phyloP scores from a whole-genome alignment of 2,888 invertebrate genomes.

The Tetragonula carbonaria region DNA sequence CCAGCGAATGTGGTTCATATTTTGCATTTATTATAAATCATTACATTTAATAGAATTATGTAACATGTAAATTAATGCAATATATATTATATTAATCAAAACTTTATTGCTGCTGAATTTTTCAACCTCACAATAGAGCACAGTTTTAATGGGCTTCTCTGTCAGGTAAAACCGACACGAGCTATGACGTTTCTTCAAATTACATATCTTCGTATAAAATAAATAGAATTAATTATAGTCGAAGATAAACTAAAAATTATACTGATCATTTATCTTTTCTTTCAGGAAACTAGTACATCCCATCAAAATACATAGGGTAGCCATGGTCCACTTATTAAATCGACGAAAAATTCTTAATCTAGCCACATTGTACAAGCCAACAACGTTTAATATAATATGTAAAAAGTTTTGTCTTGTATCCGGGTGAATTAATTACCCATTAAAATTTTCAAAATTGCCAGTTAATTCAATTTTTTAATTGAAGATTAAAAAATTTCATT shows the following conservation, averaged over 20 bases:
- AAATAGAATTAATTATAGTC: slow-evolving; percentile 32
- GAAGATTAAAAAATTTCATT: slow-evolving; percentile 3
- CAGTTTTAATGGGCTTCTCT: slow-evolving; percentile 43
- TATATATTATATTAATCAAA: slow-evolving; percentile 61
- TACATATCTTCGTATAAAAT: slow-evolving; percentile 37
- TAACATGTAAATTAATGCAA: slow-evolving; percentile 58
- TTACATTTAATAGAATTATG: slow-evolving; percentile 44
- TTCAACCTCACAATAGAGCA: slow-evolving; percentile 50
- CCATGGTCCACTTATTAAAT: slow-evolving; percentile 55
- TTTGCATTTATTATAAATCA: slow-evolving; percentile 59
- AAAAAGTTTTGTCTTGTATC: slow-evolving; percentile 56
- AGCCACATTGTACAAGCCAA: slow-evolving; percentile 27
- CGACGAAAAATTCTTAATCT: slow-evolving; percentile 48
- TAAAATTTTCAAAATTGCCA: slow-evolving; percentile 27
- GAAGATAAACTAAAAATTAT: slow-evolving; percentile 32
- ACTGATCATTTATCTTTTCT: slow-evolving; percentile 60
- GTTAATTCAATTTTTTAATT: slow-evolving; percentile 15
- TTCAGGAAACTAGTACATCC: slow-evolving; percentile 59
- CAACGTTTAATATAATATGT: slow-evolving; percentile 34
- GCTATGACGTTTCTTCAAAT: slow-evolving; percentile 40
- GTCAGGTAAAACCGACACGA: slow-evolving; percentile 52
- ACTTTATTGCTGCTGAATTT: slow-evolving; percentile 49
- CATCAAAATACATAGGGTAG: slow-evolving; percentile 54
- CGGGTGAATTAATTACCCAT: slow-evolving; percentile 47
- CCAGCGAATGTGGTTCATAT: slow-evolving; percentile 38